A percentile compares a stretch with the other conserved stretches of the same genome.
Conservation (phyloP, 2,113 vertebrate species). For the Gopherus evgoodei region DNA sequence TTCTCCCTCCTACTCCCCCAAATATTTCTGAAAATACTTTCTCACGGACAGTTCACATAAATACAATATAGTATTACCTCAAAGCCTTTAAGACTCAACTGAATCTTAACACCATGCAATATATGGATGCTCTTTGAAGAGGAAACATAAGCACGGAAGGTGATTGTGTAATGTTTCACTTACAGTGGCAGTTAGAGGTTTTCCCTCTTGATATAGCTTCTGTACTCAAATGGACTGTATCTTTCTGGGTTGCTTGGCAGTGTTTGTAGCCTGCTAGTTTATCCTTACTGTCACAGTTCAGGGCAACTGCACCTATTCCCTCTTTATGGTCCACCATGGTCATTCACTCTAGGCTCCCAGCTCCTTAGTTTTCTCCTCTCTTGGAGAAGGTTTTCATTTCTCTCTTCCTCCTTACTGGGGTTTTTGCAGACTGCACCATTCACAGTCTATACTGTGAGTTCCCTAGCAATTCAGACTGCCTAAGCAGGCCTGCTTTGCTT, state of each 20-base stretch:
- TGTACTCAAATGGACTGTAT: not conserved
- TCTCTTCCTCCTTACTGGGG: too few species aligned
- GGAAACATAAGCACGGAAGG: not conserved
- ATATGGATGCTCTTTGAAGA: not conserved
- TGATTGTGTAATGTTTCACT: not conserved
- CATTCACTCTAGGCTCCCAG: too few species aligned
- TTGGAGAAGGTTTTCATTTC: too few species aligned
- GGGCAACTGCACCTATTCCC: too few species aligned
- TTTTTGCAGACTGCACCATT: too few species aligned
- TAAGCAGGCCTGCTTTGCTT: too few species aligned
- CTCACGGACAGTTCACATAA: not conserved
- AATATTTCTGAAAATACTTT: conserved; percentile 8
- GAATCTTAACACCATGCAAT: not conserved
- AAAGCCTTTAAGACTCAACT: not conserved
- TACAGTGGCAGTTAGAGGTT: not conserved
- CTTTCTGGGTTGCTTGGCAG: not conserved
- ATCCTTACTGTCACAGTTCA: too few species aligned
- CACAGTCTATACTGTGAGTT: too few species aligned
- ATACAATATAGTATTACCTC: not conserved
- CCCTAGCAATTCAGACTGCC: too few species aligned
- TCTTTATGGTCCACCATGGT: too few species aligned
- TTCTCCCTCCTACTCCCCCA: not conserved
- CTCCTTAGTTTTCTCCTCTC: too few species aligned
- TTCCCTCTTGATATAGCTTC: not conserved
- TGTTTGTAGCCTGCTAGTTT: too few species aligned